Percentiles rank a stretch among this genome's conserved stretches.
Conservation (phyloP, 2,797 vertebrate species). For the Arnoldichthys spilopterus region DNA sequence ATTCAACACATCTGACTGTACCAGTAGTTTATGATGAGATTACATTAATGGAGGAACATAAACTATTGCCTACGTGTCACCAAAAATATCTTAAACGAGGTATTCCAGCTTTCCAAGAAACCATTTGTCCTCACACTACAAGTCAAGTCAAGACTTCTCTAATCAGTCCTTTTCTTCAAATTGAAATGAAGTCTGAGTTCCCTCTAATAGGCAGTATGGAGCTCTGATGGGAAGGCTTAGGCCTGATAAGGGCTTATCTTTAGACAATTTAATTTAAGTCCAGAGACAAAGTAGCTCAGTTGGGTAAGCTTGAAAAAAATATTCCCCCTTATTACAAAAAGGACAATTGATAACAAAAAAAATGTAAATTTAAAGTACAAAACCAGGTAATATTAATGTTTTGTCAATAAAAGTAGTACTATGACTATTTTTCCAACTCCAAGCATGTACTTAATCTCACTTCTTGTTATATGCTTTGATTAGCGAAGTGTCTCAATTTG, state of each 20-base stretch:
- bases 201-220: constrained; percentile 20
- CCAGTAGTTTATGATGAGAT: neutral
- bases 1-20: neutral
- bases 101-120: neutral
- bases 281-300: constrained; percentile 13
- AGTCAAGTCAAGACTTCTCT: neutral
- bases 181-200: constrained; percentile 5
- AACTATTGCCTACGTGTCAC: neutral
- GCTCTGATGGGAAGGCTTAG: constrained; percentile 7
- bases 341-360: neutral
- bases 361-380: neutral
- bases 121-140: neutral
- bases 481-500: neutral
- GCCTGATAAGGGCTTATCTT: constrained; percentile 22
- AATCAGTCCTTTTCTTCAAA: constrained; percentile 21
- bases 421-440: neutral
- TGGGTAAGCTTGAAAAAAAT: neutral
- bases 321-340: constrained; percentile 12
- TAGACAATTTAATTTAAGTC: constrained; percentile 26
- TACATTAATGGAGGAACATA: neutral
- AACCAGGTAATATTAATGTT: neutral
- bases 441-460: neutral
- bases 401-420: neutral
- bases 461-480: neutral
- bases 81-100: neutral